Evolutionary conservation across 2,888 invertebrate species (phyloP), one percentile per base, ranked within the genome.

Genomic region (Strigamia maritima): DNA sequence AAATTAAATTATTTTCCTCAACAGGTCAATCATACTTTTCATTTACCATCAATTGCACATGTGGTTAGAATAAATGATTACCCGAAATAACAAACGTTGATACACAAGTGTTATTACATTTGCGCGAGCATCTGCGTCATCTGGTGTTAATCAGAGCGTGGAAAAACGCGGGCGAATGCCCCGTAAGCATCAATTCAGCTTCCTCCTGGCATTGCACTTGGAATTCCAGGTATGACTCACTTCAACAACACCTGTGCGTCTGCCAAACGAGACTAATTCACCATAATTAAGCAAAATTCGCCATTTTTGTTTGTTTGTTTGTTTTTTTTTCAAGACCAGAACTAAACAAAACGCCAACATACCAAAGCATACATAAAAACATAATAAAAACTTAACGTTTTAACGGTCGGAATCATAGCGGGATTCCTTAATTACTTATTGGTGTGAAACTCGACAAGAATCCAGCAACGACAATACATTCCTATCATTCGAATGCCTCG

Each of bases 131-230:
- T 44, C 22, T 24, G 24, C 60, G 60, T 24, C 60, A 65, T 65
- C 22, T 65, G 19, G 24, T 65, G 24, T 24, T 65, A 24, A 65
- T 65, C 60, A 65, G 60, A 65, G 60, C 60, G 22, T 65, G 60
- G 2, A 65, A 24, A 65, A 65, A 65, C 22, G 22, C 19, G 12
- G 60, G 60, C 60, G 24, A 65, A 65, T 24, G 60, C 60, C 60
- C 60, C 22, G 12, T 44, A 0, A 44, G 44, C n/a, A 0, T 44
- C 44, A 16, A 44, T 0, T 44, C 22, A 22, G 22, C 60, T 65
- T 65, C 60, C 60, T 65, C 22, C 60, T 65, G 60, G 60, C 24
- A 65, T 65, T 65, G 60, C 24, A 65, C 60, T 65, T 65, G 60
- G 22, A 65, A 65, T 65, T 65, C 60, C 49, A 65, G 19, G 60